phyloP scores from a whole-genome alignment of 2,888 invertebrate species.

The Drosophila imparisetae region DNA sequence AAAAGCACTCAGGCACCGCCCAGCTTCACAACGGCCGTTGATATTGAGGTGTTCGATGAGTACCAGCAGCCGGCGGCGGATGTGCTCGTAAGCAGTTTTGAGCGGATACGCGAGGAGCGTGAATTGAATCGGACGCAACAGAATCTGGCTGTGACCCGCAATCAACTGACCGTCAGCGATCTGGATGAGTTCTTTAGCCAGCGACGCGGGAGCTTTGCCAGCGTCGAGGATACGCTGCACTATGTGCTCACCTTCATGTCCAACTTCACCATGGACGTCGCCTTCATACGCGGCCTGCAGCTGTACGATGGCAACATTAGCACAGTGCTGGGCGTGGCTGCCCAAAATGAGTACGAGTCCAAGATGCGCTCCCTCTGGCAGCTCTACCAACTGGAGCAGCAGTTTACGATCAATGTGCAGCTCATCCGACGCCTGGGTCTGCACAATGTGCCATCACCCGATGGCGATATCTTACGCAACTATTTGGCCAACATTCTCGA shows the following conservation, averaged over 20 bases:
- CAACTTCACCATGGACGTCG: constrained; percentile 76
- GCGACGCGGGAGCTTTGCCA: constrained; percentile 60
- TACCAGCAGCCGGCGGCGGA: constrained; percentile 78
- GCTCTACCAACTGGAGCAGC: constrained; percentile 78
- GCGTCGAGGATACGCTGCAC: constrained; percentile 53
- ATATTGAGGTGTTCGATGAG: constrained; percentile 82
- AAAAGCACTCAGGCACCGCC: neutral
- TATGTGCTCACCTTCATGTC: constrained; percentile 73
- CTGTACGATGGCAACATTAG: constrained; percentile 69
- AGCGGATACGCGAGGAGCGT: constrained; percentile 75
- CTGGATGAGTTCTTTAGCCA: constrained; percentile 70
- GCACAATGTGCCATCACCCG: constrained; percentile 48
- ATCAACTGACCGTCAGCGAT: constrained; percentile 77
- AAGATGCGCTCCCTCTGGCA: constrained; percentile 78
- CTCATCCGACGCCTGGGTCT: constrained; percentile 68
- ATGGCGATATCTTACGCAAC: constrained; percentile 50
- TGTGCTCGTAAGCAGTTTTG: constrained; percentile 75
- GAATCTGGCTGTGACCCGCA: constrained; percentile 32
- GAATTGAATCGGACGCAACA: constrained; percentile 45
- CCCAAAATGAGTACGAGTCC: constrained; percentile 76
- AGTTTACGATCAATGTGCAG: constrained; percentile 66
- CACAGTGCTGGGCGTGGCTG: constrained; percentile 56
- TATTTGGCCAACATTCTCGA: constrained; percentile 49
- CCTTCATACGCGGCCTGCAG: constrained; percentile 73
- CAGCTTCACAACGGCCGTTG: constrained; percentile 66